Conservation (phyloP, 2,797 vertebrate species). For the Adelosebastes latens region DNA sequence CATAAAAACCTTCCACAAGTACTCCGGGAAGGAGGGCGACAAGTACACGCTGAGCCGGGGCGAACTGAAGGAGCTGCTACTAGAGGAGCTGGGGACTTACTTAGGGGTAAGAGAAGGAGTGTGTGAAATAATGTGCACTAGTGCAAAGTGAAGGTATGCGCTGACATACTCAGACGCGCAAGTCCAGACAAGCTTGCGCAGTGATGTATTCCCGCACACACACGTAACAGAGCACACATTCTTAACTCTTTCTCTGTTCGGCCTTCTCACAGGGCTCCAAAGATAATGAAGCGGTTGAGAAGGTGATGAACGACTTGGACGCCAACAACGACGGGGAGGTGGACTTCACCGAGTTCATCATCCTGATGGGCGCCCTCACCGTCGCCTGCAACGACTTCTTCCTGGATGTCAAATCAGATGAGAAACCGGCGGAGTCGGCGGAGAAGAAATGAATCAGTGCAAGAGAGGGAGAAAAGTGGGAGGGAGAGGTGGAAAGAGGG, state of each 20-base stretch:
- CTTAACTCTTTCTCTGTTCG: slow-evolving; percentile 8
- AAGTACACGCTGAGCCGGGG: slow-evolving; percentile 84
- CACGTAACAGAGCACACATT: slow-evolving; percentile 20
- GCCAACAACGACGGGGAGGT: slow-evolving; percentile 87
- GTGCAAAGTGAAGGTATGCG: slow-evolving; percentile 55
- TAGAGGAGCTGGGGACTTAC: slow-evolving; percentile 86
- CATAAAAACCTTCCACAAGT: slow-evolving; percentile 89
- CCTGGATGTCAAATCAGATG: slow-evolving; percentile 85
- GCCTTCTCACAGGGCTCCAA: slow-evolving; percentile 74
- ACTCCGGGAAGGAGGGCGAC: slow-evolving; percentile 86
- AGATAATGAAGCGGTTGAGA: slow-evolving; percentile 86
- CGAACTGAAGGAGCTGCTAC: slow-evolving; percentile 83
- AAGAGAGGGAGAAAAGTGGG: slow-evolving; percentile 14
- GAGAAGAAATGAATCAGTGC: slow-evolving; percentile 68
- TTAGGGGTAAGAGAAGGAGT: slow-evolving; percentile 78
- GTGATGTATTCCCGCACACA: slow-evolving; percentile 32
- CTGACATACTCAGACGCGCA: slow-evolving; percentile 33
- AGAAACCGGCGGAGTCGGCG: slow-evolving; percentile 86
- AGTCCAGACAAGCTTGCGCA: slow-evolving; percentile 60
- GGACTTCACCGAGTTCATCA: slow-evolving; percentile 90
- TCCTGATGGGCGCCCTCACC: slow-evolving; percentile 94
- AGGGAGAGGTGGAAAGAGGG: background rate
- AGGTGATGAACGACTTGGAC: slow-evolving; percentile 87
- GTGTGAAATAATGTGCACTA: slow-evolving; percentile 17
- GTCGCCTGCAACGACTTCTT: slow-evolving; percentile 97